These are phyloP conservation scores for Orientallactaga sibirica DNA, from an alignment of 2,797 vertebrate species.

Conservation along the genomic window DNA sequence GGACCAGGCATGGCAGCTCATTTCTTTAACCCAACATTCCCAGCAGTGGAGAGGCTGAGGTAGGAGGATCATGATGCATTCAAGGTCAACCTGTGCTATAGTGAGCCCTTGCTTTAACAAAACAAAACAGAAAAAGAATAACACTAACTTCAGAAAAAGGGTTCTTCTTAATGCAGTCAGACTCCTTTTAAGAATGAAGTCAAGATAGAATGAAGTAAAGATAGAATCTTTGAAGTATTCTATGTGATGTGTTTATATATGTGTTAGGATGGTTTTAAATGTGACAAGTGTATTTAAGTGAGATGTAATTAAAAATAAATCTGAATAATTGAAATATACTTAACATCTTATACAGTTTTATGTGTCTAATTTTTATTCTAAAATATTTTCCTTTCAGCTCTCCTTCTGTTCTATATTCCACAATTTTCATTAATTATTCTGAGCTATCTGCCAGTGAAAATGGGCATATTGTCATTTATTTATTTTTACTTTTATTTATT, in stretches of 20 bases:
- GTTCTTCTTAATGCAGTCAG: background rate
- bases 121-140: background rate
- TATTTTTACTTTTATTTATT: no score
- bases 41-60: no score
- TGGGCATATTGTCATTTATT: background rate
- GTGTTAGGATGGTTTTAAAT: background rate
- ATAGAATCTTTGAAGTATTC: constrained; percentile 11
- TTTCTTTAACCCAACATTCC: no score
- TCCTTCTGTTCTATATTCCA: constrained; percentile 22
- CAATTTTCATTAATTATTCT: constrained; percentile 55
- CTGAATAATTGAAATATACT: background rate
- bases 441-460: constrained; percentile 33
- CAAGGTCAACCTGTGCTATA: no score
- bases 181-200: constrained; percentile 18
- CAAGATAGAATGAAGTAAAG: no score
- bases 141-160: constrained; percentile 9
- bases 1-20: background rate
- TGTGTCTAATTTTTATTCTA: background rate
- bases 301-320: constrained; percentile 38
- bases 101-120: no score
- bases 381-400: constrained; percentile 5
- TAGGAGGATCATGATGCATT: no score
- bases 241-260: background rate
- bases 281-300: constrained; percentile 14
- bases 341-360: background rate